These are phyloP conservation scores for Lampropteryx suffumata DNA, from an alignment of 2,888 invertebrate genomes.

Conservation along the genomic window DNA sequence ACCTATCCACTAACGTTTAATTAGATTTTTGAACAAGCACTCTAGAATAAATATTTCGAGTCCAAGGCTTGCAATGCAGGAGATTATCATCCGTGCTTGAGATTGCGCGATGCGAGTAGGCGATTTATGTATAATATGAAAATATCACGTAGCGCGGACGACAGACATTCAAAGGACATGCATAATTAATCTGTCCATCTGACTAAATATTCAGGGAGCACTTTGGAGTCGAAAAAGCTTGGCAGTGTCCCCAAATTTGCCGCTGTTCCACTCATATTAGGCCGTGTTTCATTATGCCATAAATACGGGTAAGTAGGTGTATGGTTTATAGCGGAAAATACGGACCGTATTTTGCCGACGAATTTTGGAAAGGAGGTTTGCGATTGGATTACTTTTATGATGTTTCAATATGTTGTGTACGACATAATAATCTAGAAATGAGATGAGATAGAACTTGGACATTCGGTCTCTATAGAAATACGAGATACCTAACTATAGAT, in stretches of 20 bases:
- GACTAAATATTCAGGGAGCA: conserved; percentile 43
- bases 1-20: too few species aligned
- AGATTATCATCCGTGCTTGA: conserved; percentile 10
- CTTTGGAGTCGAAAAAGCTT: conserved; percentile 39
- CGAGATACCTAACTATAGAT: too few species aligned
- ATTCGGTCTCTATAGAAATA: background rate
- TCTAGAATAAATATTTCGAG: background rate
- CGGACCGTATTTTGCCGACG: conserved; percentile 18
- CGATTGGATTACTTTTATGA: conserved; percentile 27
- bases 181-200: conserved; percentile 46
- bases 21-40: too few species aligned
- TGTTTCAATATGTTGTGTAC: conserved; percentile 20
- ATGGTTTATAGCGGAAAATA: conserved; percentile 28
- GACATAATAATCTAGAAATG: conserved; percentile 8
- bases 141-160: conserved; percentile 32
- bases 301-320: conserved; percentile 28
- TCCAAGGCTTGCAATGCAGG: conserved; percentile 4
- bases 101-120: conserved; percentile 13
- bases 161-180: conserved; percentile 40
- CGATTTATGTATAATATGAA: conserved; percentile 33
- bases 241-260: conserved; percentile 36
- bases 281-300: conserved; percentile 33
- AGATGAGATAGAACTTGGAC: conserved; percentile 6
- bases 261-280: conserved; percentile 33
- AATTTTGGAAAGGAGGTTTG: conserved; percentile 20